phyloP scores from a whole-genome alignment of 2,113 vertebrate genomes.

The Gila orcuttii region DNA sequence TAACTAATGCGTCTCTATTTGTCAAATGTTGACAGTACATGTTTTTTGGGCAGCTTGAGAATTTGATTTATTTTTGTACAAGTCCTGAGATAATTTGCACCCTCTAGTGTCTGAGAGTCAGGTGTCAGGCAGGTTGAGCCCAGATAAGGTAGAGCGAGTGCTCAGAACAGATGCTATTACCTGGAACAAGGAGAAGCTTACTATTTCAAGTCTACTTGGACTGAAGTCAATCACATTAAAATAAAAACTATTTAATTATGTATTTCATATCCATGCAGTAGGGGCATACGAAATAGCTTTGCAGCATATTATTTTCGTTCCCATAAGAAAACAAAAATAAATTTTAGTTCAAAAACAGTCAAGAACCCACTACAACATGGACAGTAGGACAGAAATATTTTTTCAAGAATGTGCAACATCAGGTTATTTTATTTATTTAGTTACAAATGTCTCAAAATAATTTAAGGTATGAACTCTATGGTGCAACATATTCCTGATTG shows the following conservation, averaged over 20 bases:
- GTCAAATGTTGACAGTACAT: constrained; percentile 83
- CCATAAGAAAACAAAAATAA: neutral
- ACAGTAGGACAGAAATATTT: no score
- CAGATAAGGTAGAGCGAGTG: neutral
- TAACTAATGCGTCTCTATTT: constrained; percentile 83
- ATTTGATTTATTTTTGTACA: constrained; percentile 72
- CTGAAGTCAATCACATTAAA: neutral
- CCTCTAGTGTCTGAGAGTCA: constrained; percentile 77
- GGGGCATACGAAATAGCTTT: neutral
- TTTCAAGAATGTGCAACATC: no score
- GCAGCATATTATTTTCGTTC: neutral
- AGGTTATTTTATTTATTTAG: no score
- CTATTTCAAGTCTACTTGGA: neutral
- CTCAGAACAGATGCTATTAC: neutral
- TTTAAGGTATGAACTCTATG: no score
- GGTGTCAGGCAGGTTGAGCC: constrained; percentile 4
- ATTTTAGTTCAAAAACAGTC: neutral
- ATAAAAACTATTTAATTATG: neutral
- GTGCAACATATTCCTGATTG: neutral
- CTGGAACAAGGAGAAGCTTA: neutral
- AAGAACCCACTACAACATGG: no score
- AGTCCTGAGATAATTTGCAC: constrained; percentile 78
- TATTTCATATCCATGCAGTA: neutral
- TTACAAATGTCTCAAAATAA: no score
- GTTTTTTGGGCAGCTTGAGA: constrained; percentile 83